These are phyloP conservation scores for Dolomedes plantarius DNA, from an alignment of 2,888 invertebrate genomes.

Conservation along the genomic window DNA sequence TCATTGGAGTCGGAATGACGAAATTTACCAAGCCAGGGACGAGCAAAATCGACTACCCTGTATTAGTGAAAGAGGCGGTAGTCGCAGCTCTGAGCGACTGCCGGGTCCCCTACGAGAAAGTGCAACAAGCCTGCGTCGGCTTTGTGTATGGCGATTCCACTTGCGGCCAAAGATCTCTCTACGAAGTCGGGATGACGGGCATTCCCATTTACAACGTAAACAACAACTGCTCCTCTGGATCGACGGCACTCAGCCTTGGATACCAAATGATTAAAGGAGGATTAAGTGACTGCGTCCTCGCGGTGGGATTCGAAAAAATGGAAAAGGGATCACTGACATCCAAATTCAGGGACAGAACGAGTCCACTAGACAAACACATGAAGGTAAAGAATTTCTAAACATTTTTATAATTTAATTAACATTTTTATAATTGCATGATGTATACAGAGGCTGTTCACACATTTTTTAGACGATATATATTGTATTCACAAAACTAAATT, in stretches of 20 bases:
- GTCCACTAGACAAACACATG: slow-evolving; percentile 92
- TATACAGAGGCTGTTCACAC: too few relatives aligned
- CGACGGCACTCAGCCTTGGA: slow-evolving; percentile 91
- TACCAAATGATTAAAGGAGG: slow-evolving; percentile 93
- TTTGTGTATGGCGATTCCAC: slow-evolving; percentile 98
- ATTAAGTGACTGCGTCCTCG: slow-evolving; percentile 79
- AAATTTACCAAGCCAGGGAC: slow-evolving; percentile 97
- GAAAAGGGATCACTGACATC: slow-evolving; percentile 89
- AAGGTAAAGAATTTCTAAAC: slow-evolving; percentile 80
- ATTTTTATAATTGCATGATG: too few relatives aligned
- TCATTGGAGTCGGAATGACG: slow-evolving; percentile 98
- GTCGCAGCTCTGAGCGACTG: slow-evolving; percentile 91
- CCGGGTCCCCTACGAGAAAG: slow-evolving; percentile 83
- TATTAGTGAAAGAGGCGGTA: slow-evolving; percentile 95
- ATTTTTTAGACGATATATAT: too few relatives aligned
- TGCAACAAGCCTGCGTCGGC: slow-evolving; percentile 93
- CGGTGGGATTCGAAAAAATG: slow-evolving; percentile 99
- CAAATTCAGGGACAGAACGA: slow-evolving; percentile 87
- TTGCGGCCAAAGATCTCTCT: slow-evolving; percentile 94
- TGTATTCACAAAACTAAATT: too few relatives aligned
- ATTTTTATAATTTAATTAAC: slow-evolving; percentile 82
- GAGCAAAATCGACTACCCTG: slow-evolving; percentile 91
- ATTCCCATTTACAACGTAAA: slow-evolving; percentile 98
- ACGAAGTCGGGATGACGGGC: slow-evolving; percentile 95
- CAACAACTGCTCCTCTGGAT: slow-evolving; percentile 98